Conservation (phyloP, 1,140 invertebrate species). For the Drosophila lini region DNA sequence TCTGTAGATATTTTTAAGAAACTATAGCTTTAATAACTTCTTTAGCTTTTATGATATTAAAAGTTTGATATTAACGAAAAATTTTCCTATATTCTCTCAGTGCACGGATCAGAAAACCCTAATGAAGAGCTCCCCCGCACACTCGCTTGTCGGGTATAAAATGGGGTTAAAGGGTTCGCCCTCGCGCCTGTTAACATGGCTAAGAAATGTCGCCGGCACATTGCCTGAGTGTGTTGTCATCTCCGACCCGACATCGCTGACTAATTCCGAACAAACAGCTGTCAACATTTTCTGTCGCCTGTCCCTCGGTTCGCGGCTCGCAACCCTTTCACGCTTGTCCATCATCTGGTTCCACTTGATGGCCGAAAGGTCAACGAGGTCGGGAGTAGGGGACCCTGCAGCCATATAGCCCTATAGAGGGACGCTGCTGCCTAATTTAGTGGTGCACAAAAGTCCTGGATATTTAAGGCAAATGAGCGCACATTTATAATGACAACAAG, state of each 20-base stretch:
- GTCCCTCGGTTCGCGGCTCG: constrained; percentile 28
- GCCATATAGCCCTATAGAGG: neutral
- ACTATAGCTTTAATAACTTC: too few relatives aligned
- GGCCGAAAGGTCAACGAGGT: constrained; percentile 74
- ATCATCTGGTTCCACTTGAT: constrained; percentile 72
- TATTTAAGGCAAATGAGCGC: constrained; percentile 81
- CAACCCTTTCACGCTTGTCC: constrained; percentile 70
- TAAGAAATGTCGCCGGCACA: constrained; percentile 60
- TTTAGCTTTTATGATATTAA: too few relatives aligned
- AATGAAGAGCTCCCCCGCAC: constrained; percentile 61
- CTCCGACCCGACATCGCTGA: constrained; percentile 73
- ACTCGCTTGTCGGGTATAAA: constrained; percentile 6
- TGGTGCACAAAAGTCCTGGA: constrained; percentile 71
- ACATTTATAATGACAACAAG: constrained; percentile 81
- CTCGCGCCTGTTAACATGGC: constrained; percentile 71
- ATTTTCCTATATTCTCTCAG: neutral
- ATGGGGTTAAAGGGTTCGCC: constrained; percentile 58
- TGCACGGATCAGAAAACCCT: constrained; percentile 23
- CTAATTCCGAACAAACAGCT: constrained; percentile 74
- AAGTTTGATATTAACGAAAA: too few relatives aligned
- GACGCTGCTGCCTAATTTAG: constrained; percentile 69
- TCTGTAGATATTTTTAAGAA: neutral
- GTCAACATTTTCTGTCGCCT: constrained; percentile 69
- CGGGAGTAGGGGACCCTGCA: constrained; percentile 4
- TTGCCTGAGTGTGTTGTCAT: constrained; percentile 69